Evolutionary conservation across 2,113 vertebrate species (phyloP).

Genomic region (Melanostigma gelatinosum): DNA sequence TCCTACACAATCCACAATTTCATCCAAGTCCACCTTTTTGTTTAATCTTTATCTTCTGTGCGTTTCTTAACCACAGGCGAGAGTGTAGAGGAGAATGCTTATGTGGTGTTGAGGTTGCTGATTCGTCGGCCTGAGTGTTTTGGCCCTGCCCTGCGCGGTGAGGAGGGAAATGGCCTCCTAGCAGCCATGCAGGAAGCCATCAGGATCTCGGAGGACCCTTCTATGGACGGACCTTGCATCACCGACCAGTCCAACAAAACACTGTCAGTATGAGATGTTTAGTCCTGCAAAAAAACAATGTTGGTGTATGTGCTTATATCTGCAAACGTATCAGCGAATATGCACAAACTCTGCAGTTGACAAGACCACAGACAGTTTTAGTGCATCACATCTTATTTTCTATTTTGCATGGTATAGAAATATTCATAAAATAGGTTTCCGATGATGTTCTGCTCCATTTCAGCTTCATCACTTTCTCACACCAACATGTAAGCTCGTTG

Average conservation of each 20-base stretch:
- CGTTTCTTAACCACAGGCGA: conserved; percentile 84
- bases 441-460: background rate
- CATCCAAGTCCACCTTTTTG: too few relatives aligned
- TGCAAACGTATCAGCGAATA: background rate
- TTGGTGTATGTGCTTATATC: background rate
- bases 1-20: background rate
- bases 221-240: conserved; percentile 87
- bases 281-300: background rate
- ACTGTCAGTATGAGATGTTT: conserved; percentile 82
- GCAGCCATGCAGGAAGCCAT: conserved; percentile 94
- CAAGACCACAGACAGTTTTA: background rate
- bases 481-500: background rate
- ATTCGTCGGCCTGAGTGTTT: conserved; percentile 96
- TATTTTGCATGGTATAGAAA: background rate
- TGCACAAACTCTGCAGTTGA: background rate
- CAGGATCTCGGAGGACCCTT: conserved; percentile 90
- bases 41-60: background rate
- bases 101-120: conserved; percentile 91
- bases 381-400: background rate
- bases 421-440: background rate
- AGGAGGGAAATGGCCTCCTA: conserved; percentile 91
- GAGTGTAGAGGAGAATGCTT: conserved; percentile 96
- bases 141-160: conserved; percentile 92
- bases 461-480: background rate
- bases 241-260: conserved; percentile 83